These are phyloP conservation scores for Oxycera nigricornis DNA, from an alignment of 2,888 invertebrate genomes.

Conservation along the genomic window DNA sequence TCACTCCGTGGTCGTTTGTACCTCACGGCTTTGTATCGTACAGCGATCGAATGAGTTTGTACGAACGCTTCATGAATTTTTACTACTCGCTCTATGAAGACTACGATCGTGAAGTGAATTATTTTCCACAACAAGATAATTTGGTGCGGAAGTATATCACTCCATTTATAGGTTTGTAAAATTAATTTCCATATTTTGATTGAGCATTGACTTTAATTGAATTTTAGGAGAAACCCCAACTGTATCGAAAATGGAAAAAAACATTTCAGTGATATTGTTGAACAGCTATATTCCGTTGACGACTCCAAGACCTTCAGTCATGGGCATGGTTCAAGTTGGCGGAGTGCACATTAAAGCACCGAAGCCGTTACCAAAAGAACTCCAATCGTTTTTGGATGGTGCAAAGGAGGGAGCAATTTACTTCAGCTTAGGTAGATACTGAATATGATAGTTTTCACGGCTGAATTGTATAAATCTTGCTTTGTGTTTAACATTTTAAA, in stretches of 20 bases:
- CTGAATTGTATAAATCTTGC: background rate
- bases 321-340: slow-evolving; percentile 64
- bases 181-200: background rate
- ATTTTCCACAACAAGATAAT: slow-evolving; percentile 59
- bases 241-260: slow-evolving; percentile 61
- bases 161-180: too few relatives aligned
- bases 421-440: slow-evolving; percentile 61
- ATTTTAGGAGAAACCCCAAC: slow-evolving; percentile 58
- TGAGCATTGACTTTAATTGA: background rate
- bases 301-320: slow-evolving; percentile 61
- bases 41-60: slow-evolving; percentile 65
- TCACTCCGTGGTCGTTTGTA: slow-evolving; percentile 63
- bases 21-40: slow-evolving; percentile 62
- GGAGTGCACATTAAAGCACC: slow-evolving; percentile 65
- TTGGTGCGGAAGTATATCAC: slow-evolving; percentile 56
- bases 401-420: slow-evolving; percentile 62
- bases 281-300: slow-evolving; percentile 64
- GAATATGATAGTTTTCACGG: background rate
- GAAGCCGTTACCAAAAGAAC: slow-evolving; percentile 56
- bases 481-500: too few relatives aligned
- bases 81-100: slow-evolving; percentile 58
- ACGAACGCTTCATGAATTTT: slow-evolving; percentile 64
- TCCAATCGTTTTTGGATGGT: slow-evolving; percentile 60
- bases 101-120: slow-evolving; percentile 53
- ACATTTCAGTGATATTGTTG: slow-evolving; percentile 62